Percentiles rank a stretch among this genome's conserved stretches.
phyloP scores from a whole-genome alignment of 2,113 vertebrate genomes.

The Chaetodon trifascialis region DNA sequence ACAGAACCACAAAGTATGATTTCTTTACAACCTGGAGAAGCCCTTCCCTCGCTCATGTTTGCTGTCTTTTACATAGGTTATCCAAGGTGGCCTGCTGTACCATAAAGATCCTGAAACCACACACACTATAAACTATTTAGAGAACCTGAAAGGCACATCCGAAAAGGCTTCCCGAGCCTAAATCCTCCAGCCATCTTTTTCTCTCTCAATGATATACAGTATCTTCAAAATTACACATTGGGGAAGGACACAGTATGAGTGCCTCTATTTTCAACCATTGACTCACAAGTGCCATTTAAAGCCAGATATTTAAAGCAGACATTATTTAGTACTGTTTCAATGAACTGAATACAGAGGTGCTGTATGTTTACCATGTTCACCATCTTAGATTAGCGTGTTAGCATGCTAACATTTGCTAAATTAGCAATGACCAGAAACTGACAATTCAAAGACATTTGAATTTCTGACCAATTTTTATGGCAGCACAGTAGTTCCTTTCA shows the following conservation, averaged over 20 bases:
- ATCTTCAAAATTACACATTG: slow-evolving; percentile 49
- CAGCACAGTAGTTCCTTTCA: no score
- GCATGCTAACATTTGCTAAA: not conserved
- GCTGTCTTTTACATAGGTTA: slow-evolving; percentile 41
- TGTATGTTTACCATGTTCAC: not conserved
- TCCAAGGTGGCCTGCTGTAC: slow-evolving; percentile 47
- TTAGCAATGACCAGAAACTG: no score
- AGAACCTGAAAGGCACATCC: slow-evolving; percentile 52
- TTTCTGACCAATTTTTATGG: no score
- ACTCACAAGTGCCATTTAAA: slow-evolving; percentile 32
- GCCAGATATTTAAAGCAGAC: slow-evolving; percentile 6
- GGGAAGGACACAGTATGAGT: not conserved
- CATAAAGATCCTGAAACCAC: slow-evolving; percentile 57
- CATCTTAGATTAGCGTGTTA: not conserved
- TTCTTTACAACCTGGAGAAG: slow-evolving; percentile 19
- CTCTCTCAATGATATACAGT: slow-evolving; percentile 36
- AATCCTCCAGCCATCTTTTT: slow-evolving; percentile 33
- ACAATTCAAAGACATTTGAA: no score
- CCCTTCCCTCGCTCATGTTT: slow-evolving; percentile 8
- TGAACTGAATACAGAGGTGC: not conserved
- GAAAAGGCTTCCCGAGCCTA: slow-evolving; percentile 55
- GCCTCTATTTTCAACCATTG: slow-evolving; percentile 9
- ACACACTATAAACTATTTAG: slow-evolving; percentile 54
- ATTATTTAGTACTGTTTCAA: slow-evolving; percentile 15
- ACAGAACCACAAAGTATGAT: slow-evolving; percentile 49